These are phyloP conservation scores for Microctenopoma lineatum DNA, from an alignment of 2,797 vertebrate genomes.

Conservation along the genomic window DNA sequence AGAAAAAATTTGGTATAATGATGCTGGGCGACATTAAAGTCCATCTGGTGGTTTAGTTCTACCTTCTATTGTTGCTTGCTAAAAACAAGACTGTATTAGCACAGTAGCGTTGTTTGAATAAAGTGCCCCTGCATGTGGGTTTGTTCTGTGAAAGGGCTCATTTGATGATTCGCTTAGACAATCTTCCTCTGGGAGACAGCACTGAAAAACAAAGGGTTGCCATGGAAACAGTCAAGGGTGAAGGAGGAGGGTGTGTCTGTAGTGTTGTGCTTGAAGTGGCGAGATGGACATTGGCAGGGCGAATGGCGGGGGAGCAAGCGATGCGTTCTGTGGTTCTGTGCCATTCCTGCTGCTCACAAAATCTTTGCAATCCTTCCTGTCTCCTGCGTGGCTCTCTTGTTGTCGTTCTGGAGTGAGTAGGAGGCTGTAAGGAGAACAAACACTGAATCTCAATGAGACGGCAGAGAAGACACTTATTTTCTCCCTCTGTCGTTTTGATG, in stretches of 20 bases:
- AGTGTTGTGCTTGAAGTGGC: constrained; percentile 61
- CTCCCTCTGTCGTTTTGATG: constrained; percentile 50
- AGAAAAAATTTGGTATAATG: background rate
- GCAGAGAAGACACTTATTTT: constrained; percentile 66
- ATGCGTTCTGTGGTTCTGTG: constrained; percentile 55
- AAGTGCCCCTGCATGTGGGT: constrained; percentile 31
- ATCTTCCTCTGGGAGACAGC: constrained; percentile 51
- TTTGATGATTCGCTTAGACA: constrained; percentile 57
- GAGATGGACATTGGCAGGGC: constrained; percentile 67
- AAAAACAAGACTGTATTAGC: constrained; percentile 6
- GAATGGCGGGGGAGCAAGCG: constrained; percentile 43
- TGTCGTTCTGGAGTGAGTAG: constrained; percentile 70
- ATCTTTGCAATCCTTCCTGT: constrained; percentile 54
- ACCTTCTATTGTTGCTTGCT: constrained; percentile 13
- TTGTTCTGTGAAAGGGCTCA: constrained; percentile 40
- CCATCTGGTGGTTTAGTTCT: constrained; percentile 27
- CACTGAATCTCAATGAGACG: constrained; percentile 83
- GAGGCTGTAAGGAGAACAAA: constrained; percentile 76
- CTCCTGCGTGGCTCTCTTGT: constrained; percentile 61
- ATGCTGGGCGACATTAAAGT: constrained; percentile 20
- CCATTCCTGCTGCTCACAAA: constrained; percentile 59
- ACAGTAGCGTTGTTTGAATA: constrained; percentile 38
- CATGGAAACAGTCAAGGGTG: constrained; percentile 76
- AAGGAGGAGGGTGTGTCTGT: constrained; percentile 74
- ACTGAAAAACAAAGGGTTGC: constrained; percentile 77